Evolutionary conservation across 2,797 vertebrate genomes (phyloP).

Genomic region (Acanthis flammea): DNA sequence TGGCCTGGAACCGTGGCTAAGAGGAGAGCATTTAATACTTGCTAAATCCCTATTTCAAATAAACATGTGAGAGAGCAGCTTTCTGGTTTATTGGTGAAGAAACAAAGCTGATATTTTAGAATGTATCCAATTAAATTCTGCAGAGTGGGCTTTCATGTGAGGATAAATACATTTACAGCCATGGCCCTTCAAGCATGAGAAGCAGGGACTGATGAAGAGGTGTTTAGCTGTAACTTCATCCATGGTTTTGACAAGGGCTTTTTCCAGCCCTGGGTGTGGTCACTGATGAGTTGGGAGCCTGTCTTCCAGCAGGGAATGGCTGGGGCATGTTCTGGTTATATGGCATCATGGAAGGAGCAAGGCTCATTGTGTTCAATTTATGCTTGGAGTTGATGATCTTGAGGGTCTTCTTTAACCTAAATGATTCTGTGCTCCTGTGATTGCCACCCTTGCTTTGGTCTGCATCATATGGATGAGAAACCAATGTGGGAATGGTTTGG

Average conservation of each 20-base stretch:
- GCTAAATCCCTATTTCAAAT: slow-evolving; percentile 60
- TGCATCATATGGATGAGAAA: background rate
- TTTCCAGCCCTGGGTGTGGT: background rate
- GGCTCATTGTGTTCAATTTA: background rate
- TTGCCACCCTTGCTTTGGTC: background rate
- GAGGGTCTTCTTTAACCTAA: background rate
- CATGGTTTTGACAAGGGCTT: background rate
- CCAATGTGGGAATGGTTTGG: background rate
- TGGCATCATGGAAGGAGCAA: background rate
- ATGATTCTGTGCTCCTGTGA: background rate
- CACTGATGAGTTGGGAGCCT: background rate
- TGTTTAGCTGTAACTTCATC: background rate
- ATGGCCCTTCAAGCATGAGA: background rate
- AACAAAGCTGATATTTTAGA: slow-evolving; percentile 40
- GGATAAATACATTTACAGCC: background rate
- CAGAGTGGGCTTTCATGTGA: background rate
- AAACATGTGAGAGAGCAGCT: slow-evolving; percentile 16
- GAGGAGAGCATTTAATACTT: slow-evolving; percentile 30
- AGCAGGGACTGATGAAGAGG: background rate
- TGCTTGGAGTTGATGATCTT: background rate
- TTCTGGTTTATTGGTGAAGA: slow-evolving; percentile 47
- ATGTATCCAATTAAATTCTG: slow-evolving; percentile 11
- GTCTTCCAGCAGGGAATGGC: background rate
- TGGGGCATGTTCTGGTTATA: background rate
- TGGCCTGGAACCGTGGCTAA: background rate